Percentiles rank a stretch among this genome's conserved stretches.
These are phyloP conservation scores for Ellobius talpinus DNA, from an alignment of 2,113 vertebrate species.

Conservation along the genomic window DNA sequence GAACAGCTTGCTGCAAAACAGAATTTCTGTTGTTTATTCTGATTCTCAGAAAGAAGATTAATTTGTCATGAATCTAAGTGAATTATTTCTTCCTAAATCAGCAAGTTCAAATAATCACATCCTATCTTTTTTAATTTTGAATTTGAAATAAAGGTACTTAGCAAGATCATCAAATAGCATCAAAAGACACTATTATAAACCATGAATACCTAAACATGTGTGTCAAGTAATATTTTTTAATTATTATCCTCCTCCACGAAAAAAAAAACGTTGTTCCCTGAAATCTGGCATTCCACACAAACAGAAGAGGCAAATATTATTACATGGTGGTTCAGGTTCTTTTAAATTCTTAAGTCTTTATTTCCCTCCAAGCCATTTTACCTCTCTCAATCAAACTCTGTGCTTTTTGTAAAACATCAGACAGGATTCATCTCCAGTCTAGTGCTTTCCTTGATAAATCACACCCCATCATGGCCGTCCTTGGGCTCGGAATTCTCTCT, in stretches of 20 bases:
- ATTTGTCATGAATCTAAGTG: conserved; percentile 77
- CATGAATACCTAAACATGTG: background rate
- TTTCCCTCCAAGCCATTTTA: conserved; percentile 41
- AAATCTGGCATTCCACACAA: conserved; percentile 49
- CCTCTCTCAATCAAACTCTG: conserved; percentile 38
- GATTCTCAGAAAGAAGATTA: conserved; percentile 80
- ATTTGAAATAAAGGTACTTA: conserved; percentile 50
- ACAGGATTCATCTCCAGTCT: conserved; percentile 22
- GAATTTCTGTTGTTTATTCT: conserved; percentile 65
- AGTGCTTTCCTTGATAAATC: conserved; percentile 44
- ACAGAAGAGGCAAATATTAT: conserved; percentile 32
- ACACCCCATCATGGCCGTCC: background rate
- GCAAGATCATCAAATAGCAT: conserved; percentile 46
- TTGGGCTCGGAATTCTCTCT: conserved; percentile 14
- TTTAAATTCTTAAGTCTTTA: conserved; percentile 62
- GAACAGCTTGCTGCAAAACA: conserved; percentile 70
- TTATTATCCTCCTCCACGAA: background rate
- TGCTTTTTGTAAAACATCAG: conserved; percentile 45
- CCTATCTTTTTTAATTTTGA: conserved; percentile 16
- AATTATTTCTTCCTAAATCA: conserved; percentile 78
- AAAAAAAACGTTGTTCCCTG: background rate
- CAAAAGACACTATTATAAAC: background rate
- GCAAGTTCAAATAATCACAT: conserved; percentile 79
- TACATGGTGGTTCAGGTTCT: background rate
- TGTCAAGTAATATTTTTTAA: background rate